phyloP scores from a whole-genome alignment of 1,140 invertebrate species.

The Camponotus pennsylvanicus region DNA sequence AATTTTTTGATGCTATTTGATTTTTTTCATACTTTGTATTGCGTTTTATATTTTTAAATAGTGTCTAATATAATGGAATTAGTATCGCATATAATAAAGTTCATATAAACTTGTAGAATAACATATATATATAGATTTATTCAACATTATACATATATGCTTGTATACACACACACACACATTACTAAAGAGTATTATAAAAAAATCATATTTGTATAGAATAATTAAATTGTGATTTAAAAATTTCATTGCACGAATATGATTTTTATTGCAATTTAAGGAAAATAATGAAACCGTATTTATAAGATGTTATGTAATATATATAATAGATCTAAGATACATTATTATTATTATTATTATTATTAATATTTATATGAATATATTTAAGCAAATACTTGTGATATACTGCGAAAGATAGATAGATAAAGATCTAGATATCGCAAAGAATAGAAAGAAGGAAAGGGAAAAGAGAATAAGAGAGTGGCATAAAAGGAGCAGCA shows the following conservation, averaged over 20 bases:
- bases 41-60: no score
- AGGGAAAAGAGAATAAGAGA: slow-evolving; percentile 44
- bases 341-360: neutral
- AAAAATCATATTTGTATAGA: no score
- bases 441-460: slow-evolving; percentile 56
- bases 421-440: slow-evolving; percentile 75
- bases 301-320: neutral
- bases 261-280: neutral
- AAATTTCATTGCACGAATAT: neutral
- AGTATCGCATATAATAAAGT: no score
- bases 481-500: slow-evolving; percentile 82
- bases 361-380: slow-evolving; percentile 36
- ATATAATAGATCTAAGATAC: no score
- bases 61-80: no score
- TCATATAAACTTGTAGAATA: no score
- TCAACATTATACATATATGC: neutral
- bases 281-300: neutral
- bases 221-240: no score
- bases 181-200: no score
- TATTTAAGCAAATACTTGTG: slow-evolving; percentile 27
- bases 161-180: neutral
- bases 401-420: slow-evolving; percentile 65
- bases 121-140: no score
- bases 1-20: no score
- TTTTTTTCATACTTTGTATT: no score